Conservation (phyloP, 2,113 vertebrate species). For the Gadus chalcogrammus region DNA sequence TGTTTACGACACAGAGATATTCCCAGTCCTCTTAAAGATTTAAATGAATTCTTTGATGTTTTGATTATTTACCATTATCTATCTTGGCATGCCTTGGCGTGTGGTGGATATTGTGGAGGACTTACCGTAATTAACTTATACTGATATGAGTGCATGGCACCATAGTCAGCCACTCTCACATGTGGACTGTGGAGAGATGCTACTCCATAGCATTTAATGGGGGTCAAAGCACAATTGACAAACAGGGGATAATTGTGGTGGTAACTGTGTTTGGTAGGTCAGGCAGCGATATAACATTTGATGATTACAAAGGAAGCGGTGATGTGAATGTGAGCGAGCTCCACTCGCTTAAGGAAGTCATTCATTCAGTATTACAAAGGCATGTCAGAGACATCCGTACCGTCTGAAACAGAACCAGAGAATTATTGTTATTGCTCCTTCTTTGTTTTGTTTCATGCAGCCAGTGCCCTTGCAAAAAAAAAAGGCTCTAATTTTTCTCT, state of each 20-base stretch:
- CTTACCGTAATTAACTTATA: constrained; percentile 57
- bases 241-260: constrained; percentile 1
- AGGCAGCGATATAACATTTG: neutral
- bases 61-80: constrained; percentile 36
- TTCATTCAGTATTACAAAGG: too few species aligned
- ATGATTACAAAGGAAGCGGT: neutral
- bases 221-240: constrained; percentile 4
- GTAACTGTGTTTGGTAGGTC: too few species aligned
- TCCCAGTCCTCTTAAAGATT: constrained; percentile 30
- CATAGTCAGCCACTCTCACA: constrained; percentile 45
- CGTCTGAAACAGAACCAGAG: constrained; percentile 34
- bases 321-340: constrained; percentile 28
- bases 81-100: constrained; percentile 49
- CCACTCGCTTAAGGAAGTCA: too few species aligned
- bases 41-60: constrained; percentile 54
- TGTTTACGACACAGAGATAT: constrained; percentile 23
- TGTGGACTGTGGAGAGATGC: constrained; percentile 30
- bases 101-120: constrained; percentile 51
- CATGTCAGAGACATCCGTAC: constrained; percentile 11
- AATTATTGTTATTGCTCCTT: constrained; percentile 68
- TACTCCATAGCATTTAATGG: constrained; percentile 32
- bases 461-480: constrained; percentile 53
- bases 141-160: constrained; percentile 19
- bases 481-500: constrained; percentile 48
- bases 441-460: constrained; percentile 72